Evolutionary conservation across 1,140 invertebrate genomes (phyloP), one percentile per base, ranked within the genome.

Genomic region (Orchesella cincta): DNA sequence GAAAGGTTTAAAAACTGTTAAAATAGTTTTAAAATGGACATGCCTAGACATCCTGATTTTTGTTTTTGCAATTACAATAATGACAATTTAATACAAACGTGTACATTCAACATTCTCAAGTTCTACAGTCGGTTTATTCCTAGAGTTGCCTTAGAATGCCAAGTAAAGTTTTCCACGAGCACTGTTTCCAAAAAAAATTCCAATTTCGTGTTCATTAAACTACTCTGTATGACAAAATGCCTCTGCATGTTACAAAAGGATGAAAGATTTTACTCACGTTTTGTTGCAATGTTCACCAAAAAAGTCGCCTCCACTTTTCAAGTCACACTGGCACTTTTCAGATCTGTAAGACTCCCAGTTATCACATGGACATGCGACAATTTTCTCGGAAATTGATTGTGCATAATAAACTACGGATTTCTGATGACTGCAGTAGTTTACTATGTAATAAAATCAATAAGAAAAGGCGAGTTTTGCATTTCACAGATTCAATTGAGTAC

Each of bases 371-470:
- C 62, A 67, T 5, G 26, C 62, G 14, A 33, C 31, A n/a, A 12
- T 31, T 31, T 14, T 14, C 5, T 67, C n/a, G 26, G 3, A 67
- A 67, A 67, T 33, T n/a, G 62, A 67, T n/a, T 3, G 12, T 14
- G 62, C 31, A 33, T 31, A 67, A 67, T 31, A 67, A 5, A 67
- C 31, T 29, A 67, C 62, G 2, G 62, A 67, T 67, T 67, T 67
- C n/a, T 67, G 62, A 33, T 67, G 62, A n/a, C 62, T 67, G 31
- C 62, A 67, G 33, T 18, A 67, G 26, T 33, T 14, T 23, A 67
- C 62, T 67, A 29, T n/a, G n/a, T 12, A 67, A n/a, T n/a, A n/a
- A n/a, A n/a, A n/a, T n/a, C 31, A 29, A 31, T 31, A 67, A 5
- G 5, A 31, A 8, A 26, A n/a, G 54, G 3, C n/a, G 54, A 46